Evolutionary conservation across 2,888 invertebrate species (phyloP), one percentile per base, ranked within the genome.

Genomic region (Tinea pellionella): DNA sequence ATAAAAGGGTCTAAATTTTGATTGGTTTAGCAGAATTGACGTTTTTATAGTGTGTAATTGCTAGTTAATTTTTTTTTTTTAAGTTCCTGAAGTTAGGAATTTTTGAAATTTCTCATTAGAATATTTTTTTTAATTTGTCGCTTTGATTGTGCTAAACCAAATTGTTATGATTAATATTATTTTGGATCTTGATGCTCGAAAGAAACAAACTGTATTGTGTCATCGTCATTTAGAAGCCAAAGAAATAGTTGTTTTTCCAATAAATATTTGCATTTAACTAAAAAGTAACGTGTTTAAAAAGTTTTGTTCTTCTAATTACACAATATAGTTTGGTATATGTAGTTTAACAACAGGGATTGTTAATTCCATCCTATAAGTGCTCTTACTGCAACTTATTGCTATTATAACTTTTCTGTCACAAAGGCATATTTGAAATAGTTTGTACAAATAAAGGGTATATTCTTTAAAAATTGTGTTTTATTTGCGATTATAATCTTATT

Each of bases 301-400:
- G 9, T 37, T 37, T 9, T 9, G 30, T 37, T 47, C 13, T 4
- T 16, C 16, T 16, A 47, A 42, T 47, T 13, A 47, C 47, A 15
- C 53, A 53, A 53, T 53, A 24, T 53, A 24, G 53, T 59, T 59
- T 53, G 30, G 13, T 51, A 60, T n/a, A n/a, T n/a, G n/a, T 13
- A 9, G 57, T 57, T 19, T 47, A 1, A 2, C 12, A 13, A 32
- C 57, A 57, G 57, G 59, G 59, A 73, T 47, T 16, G 77, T 71
- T 83, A 79, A 86, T 81, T 85, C 86, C 86, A 85, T 86, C 86
- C 86, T 80, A 69, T 29, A 86, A 86, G 86, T 86, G 86, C 86
- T 86, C 86, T 86, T 86, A 84, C 16, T 55, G 55, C 1, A 19
- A 24, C 29, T 55, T 55, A 32, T 32, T 57, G 32, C 57, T 56